Percentiles rank a stretch among this genome's conserved stretches.
Conservation (phyloP, 2,888 invertebrate species). For the Incurvaria masculella region DNA sequence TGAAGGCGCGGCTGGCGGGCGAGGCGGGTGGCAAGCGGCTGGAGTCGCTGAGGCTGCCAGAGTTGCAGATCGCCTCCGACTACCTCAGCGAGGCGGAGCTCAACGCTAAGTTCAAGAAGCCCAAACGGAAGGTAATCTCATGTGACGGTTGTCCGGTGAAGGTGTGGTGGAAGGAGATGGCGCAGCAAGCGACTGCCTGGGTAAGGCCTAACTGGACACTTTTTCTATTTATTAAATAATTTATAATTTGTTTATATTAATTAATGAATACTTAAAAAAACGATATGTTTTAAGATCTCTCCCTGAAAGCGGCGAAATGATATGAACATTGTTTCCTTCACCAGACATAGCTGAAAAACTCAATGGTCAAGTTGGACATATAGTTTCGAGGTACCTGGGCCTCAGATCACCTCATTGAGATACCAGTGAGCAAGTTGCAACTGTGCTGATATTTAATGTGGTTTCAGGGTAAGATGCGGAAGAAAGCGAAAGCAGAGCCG, state of each 20-base stretch:
- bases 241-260: too few species aligned
- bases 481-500: conserved; percentile 45
- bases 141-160: too few species aligned
- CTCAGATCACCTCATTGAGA: neutral
- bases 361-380: neutral
- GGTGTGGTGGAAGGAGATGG: too few species aligned
- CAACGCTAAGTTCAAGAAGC: conserved; percentile 81
- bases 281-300: too few species aligned
- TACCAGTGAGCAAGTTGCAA: neutral
- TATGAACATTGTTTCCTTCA: too few species aligned
- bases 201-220: too few species aligned
- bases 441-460: neutral
- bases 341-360: too few species aligned
- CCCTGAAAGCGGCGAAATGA: too few species aligned
- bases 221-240: too few species aligned
- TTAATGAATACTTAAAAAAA: too few species aligned
- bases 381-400: neutral
- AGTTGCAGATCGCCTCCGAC: conserved; percentile 76
- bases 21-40: conserved; percentile 54
- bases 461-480: conserved; percentile 40
- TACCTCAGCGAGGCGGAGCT: conserved; percentile 85
- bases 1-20: conserved; percentile 25
- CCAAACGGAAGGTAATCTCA: conserved; percentile 67
- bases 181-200: too few species aligned
- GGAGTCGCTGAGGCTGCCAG: conserved; percentile 69